These are phyloP conservation scores for Daboia siamensis DNA, from an alignment of 2,113 vertebrate species.

Conservation along the genomic window DNA sequence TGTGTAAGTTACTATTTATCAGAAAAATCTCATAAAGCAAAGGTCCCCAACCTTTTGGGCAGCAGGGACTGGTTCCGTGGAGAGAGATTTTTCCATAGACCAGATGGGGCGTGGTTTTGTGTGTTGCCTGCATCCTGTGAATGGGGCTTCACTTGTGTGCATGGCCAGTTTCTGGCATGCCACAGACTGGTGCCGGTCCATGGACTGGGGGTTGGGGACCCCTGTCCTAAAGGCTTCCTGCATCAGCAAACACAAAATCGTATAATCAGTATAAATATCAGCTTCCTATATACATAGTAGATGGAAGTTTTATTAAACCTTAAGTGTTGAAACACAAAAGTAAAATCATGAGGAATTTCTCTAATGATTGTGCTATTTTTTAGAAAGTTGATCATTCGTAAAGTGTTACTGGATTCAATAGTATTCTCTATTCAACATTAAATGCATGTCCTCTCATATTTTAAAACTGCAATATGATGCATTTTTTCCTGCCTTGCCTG, in stretches of 20 bases:
- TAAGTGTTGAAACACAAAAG: not conserved
- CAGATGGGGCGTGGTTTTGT: no score
- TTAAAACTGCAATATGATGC: not conserved
- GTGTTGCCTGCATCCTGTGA: no score
- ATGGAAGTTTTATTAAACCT: not conserved
- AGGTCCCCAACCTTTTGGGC: no score
- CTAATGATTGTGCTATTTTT: not conserved
- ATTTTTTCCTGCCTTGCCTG: not conserved
- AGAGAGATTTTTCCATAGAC: no score
- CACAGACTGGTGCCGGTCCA: no score
- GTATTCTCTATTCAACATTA: not conserved
- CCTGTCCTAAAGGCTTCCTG: not conserved
- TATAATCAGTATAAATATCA: conserved; percentile 1
- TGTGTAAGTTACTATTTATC: conserved; percentile 26
- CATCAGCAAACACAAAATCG: conserved; percentile 29
- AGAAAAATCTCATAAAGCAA: conserved; percentile 18
- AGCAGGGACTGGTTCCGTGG: no score
- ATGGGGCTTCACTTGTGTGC: no score
- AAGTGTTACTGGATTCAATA: not conserved
- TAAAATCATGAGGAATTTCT: not conserved
- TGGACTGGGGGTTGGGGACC: no score
- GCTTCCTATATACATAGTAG: not conserved
- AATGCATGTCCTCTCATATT: not conserved
- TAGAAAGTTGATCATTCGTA: not conserved
- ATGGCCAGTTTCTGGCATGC: no score